Conservation (phyloP, 1,140 invertebrate species). For the Manduca sexta region DNA sequence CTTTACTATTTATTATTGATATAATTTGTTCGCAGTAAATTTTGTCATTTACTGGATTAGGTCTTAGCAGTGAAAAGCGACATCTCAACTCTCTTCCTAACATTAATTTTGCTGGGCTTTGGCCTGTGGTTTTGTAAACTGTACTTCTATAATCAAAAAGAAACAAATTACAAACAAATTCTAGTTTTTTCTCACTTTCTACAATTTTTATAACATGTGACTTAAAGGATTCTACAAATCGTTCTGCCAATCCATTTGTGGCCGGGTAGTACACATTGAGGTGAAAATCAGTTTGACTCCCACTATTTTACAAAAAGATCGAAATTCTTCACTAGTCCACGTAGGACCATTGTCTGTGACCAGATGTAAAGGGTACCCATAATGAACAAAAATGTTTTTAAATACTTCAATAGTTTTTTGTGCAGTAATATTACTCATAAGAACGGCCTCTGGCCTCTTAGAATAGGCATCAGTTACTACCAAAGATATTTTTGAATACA, state of each 20-base stretch:
- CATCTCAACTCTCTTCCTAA: not conserved
- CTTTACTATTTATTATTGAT: not conserved
- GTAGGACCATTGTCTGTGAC: slow-evolving; percentile 4
- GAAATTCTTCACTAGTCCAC: not conserved
- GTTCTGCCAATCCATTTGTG: not conserved
- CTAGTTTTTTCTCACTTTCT: too few species aligned
- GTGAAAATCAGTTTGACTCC: not conserved
- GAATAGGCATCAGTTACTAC: slow-evolving; percentile 15
- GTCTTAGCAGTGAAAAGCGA: not conserved
- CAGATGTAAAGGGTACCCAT: slow-evolving; percentile 10
- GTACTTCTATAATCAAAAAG: not conserved
- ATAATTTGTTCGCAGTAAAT: not conserved
- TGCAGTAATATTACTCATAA: slow-evolving; percentile 11
- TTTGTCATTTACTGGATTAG: slow-evolving; percentile 1
- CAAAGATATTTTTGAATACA: slow-evolving; percentile 15
- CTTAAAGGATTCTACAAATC: not conserved
- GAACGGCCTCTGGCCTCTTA: slow-evolving; percentile 18
- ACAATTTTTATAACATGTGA: not conserved
- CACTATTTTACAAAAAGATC: not conserved
- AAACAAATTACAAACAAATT: not conserved
- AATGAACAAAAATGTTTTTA: slow-evolving; percentile 11
- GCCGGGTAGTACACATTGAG: not conserved
- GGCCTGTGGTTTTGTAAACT: not conserved
- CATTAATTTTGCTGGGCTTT: not conserved
- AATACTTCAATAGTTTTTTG: slow-evolving; percentile 11